phyloP scores from a whole-genome alignment of 2,888 invertebrate genomes.

The Drosophila pegasa region DNA sequence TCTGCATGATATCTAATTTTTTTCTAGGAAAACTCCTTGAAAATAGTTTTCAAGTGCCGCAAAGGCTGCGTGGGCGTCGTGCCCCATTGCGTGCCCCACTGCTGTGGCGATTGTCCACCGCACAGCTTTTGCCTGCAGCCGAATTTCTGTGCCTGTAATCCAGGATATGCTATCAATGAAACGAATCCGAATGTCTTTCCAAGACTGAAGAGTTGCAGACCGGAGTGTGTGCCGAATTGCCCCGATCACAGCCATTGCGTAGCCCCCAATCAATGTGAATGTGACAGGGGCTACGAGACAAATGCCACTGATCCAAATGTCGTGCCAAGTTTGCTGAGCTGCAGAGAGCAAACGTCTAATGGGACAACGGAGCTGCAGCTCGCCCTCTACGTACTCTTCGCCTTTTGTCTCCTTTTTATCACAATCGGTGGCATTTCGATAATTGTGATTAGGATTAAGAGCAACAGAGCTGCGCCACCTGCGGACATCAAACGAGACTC shows the following conservation, averaged over 20 bases:
- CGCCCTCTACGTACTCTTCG: slow-evolving; percentile 10
- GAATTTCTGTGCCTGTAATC: slow-evolving; percentile 1
- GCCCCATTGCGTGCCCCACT: slow-evolving; percentile 20
- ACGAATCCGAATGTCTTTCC: neutral
- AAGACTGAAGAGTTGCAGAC: slow-evolving; percentile 9
- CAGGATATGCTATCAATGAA: neutral
- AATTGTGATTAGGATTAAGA: neutral
- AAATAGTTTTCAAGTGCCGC: neutral
- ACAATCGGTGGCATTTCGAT: neutral
- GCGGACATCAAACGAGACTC: too few species aligned
- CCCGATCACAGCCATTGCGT: slow-evolving; percentile 2
- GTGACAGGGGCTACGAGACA: neutral
- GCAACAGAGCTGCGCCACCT: neutral
- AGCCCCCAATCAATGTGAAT: neutral
- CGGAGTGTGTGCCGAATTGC: neutral
- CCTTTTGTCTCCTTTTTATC: neutral
- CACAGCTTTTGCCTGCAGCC: slow-evolving; percentile 8
- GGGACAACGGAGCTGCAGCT: neutral
- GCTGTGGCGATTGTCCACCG: neutral
- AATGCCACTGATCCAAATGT: neutral
- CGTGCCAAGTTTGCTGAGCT: slow-evolving; percentile 7
- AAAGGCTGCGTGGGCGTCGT: slow-evolving; percentile 18
- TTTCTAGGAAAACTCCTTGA: neutral
- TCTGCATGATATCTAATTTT: neutral
- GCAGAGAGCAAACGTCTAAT: neutral